These are phyloP conservation scores for Chrysopilus asiliformis DNA, from an alignment of 2,888 invertebrate species.

Conservation along the genomic window DNA sequence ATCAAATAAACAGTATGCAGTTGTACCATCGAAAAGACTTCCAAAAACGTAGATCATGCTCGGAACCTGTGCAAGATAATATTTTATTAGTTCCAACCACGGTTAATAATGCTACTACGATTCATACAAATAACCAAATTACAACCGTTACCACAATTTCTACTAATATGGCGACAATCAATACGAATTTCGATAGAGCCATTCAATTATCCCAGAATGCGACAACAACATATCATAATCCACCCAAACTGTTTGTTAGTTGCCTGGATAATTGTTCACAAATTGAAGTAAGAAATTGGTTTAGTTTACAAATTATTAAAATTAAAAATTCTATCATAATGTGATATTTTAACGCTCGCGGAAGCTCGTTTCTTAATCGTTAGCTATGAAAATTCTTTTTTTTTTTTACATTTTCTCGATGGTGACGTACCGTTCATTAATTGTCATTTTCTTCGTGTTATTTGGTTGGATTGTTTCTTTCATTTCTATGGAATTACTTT, in stretches of 20 bases:
- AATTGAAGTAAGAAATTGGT: slow-evolving; percentile 34
- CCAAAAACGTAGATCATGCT: slow-evolving; percentile 17
- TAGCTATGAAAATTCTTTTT: no score
- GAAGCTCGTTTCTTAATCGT: no score
- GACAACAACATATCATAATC: no score
- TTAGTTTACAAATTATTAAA: no score
- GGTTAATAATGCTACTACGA: slow-evolving; percentile 1
- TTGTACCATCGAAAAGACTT: slow-evolving; percentile 14
- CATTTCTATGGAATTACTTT: no score
- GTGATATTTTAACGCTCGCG: no score
- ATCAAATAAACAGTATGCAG: slow-evolving; percentile 1
- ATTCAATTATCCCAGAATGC: background rate
- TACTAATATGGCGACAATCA: slow-evolving; percentile 2
- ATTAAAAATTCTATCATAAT: no score
- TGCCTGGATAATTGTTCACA: slow-evolving; percentile 24
- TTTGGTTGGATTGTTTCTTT: no score
- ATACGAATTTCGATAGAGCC: slow-evolving; percentile 1
- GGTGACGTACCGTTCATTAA: no score
- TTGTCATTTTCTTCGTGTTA: no score
- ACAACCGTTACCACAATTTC: slow-evolving; percentile 1
- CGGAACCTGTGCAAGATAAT: slow-evolving; percentile 16
- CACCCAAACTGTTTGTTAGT: slow-evolving; percentile 16
- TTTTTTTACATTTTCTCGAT: no score
- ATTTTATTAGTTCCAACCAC: slow-evolving; percentile 3
- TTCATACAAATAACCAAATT: background rate